Percentiles rank a stretch among this genome's conserved stretches.
These are phyloP conservation scores for Leptogaster cylindrica DNA, from an alignment of 2,888 invertebrate genomes.

Conservation along the genomic window DNA sequence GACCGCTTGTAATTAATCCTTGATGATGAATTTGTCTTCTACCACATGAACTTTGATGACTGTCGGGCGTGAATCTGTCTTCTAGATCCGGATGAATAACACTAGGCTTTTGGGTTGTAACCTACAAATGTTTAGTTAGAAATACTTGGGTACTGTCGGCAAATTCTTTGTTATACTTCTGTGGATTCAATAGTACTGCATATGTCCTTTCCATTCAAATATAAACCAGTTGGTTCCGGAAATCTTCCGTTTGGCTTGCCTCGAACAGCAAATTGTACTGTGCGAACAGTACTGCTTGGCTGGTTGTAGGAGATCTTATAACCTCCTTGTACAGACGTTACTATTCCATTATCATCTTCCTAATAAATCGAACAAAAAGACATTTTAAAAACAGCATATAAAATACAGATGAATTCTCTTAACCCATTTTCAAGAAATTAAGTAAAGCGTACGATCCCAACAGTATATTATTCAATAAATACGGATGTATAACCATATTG, in stretches of 20 bases:
- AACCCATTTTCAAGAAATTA: too few species aligned
- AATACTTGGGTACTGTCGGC: neutral
- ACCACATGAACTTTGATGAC: slow-evolving; percentile 36
- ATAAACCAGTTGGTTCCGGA: slow-evolving; percentile 33
- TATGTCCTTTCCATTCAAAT: slow-evolving; percentile 42
- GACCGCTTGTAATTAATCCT: slow-evolving; percentile 57
- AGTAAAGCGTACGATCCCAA: too few species aligned
- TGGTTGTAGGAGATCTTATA: slow-evolving; percentile 37
- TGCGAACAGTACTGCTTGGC: slow-evolving; percentile 1
- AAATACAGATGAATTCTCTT: too few species aligned
- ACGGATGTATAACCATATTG: too few species aligned
- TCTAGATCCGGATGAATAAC: slow-evolving; percentile 5
- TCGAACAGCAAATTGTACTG: slow-evolving; percentile 33
- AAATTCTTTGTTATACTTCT: neutral
- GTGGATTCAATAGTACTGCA: slow-evolving; percentile 5
- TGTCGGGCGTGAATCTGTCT: slow-evolving; percentile 2
- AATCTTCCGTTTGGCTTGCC: slow-evolving; percentile 43
- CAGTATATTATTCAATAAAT: too few species aligned
- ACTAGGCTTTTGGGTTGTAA: too few species aligned
- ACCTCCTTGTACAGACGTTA: slow-evolving; percentile 1
- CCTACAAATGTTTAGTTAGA: neutral
- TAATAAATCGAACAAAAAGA: slow-evolving; percentile 14
- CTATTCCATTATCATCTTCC: neutral
- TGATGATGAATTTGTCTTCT: slow-evolving; percentile 41
- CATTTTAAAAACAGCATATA: too few species aligned